Evolutionary conservation across 2,888 invertebrate genomes (phyloP).

Genomic region (Euzetes globulus): DNA sequence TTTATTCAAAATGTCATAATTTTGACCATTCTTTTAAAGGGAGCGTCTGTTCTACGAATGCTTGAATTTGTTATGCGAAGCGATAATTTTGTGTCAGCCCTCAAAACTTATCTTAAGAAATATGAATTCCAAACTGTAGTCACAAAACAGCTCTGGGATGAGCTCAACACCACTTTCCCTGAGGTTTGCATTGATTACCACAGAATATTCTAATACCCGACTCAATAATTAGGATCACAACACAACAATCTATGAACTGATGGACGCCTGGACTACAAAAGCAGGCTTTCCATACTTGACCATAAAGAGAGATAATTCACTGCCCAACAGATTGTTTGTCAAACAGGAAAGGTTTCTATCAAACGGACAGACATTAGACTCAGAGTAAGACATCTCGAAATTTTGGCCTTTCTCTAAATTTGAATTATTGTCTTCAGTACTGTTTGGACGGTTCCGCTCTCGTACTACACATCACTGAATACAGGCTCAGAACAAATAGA

Average conservation of each 20-base stretch:
- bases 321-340: not conserved
- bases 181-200: too few species aligned
- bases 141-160: constrained; percentile 18
- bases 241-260: constrained; percentile 10
- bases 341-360: constrained; percentile 30
- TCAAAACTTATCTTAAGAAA: constrained; percentile 9
- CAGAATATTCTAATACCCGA: too few species aligned
- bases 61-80: constrained; percentile 47
- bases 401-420: too few species aligned
- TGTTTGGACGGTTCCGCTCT: constrained; percentile 31
- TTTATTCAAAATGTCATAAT: constrained; percentile 50
- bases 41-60: constrained; percentile 79
- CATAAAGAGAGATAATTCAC: not conserved
- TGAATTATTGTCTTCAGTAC: not conserved
- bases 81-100: not conserved
- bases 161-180: constrained; percentile 22
- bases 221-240: not conserved
- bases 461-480: constrained; percentile 13
- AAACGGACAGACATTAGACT: not conserved
- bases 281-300: constrained; percentile 34
- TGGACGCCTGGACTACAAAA: constrained; percentile 28
- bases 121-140: constrained; percentile 2
- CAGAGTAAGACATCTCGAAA: not conserved
- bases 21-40: constrained; percentile 58
- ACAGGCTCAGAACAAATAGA: not conserved